phyloP scores from a whole-genome alignment of 2,113 vertebrate genomes.

The Alaudala cheleensis region DNA sequence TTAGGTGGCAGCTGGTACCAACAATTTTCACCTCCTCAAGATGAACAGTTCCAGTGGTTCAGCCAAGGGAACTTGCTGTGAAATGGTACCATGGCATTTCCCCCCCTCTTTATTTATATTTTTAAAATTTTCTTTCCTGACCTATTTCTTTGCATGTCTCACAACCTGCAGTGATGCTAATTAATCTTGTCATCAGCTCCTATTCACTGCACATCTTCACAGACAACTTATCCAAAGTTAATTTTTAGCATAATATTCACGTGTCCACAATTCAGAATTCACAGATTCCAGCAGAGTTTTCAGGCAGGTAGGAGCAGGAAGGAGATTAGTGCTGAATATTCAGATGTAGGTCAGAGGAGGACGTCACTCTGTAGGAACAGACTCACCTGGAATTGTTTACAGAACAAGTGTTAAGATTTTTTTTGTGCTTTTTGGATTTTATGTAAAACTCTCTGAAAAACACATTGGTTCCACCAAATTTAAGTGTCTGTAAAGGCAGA shows the following conservation, averaged over 20 bases:
- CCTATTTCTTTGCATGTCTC: background rate
- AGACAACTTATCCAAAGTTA: slow-evolving; percentile 1
- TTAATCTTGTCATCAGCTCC: slow-evolving; percentile 20
- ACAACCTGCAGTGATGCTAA: slow-evolving; percentile 7
- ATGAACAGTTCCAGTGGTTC: background rate
- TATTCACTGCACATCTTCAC: background rate
- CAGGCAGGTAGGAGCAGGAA: background rate
- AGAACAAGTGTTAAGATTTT: background rate
- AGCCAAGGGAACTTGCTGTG: background rate
- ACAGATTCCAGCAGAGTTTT: background rate
- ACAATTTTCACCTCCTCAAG: background rate
- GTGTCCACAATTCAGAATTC: background rate
- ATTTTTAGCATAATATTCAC: background rate
- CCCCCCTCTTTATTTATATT: background rate
- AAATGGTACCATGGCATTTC: background rate
- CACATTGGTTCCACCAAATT: background rate
- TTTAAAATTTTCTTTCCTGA: background rate
- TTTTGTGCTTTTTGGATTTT: background rate
- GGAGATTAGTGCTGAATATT: background rate
- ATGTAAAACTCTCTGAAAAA: background rate
- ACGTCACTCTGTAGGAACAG: background rate
- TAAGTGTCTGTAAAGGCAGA: background rate
- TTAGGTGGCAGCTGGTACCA: background rate
- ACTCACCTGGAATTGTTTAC: background rate
- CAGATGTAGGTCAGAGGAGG: background rate